Evolutionary conservation across 2,888 invertebrate species (phyloP).

Genomic region (Eulithis testata): DNA sequence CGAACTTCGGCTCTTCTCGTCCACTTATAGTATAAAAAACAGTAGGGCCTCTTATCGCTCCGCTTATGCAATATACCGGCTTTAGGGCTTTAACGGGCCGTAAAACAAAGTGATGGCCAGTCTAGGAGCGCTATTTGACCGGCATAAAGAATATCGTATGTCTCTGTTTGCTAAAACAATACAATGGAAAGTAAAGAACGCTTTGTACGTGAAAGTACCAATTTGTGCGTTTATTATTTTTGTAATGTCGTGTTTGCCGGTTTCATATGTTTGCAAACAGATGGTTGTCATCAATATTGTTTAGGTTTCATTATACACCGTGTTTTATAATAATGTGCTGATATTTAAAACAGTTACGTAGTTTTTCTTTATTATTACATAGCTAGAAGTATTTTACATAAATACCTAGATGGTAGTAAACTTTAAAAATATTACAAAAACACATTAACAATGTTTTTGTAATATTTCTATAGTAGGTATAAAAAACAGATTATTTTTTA

Average conservation of each 20-base stretch:
- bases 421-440: too few relatives aligned
- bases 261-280: slow-evolving; percentile 32
- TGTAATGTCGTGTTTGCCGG: slow-evolving; percentile 27
- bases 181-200: slow-evolving; percentile 41
- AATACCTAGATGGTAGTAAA: too few relatives aligned
- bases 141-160: slow-evolving; percentile 52
- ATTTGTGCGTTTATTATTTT: slow-evolving; percentile 41
- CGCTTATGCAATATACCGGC: background rate
- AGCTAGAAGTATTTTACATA: too few relatives aligned
- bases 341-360: too few relatives aligned
- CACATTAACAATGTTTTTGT: too few relatives aligned
- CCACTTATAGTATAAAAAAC: too few relatives aligned
- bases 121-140: slow-evolving; percentile 45
- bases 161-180: slow-evolving; percentile 55
- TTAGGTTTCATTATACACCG: background rate
- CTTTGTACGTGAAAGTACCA: slow-evolving; percentile 41
- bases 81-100: slow-evolving; percentile 45
- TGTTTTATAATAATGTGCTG: too few relatives aligned
- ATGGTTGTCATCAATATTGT: slow-evolving; percentile 2
- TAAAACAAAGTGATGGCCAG: slow-evolving; percentile 54
- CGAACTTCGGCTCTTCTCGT: too few relatives aligned
- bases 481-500: too few relatives aligned
- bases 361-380: too few relatives aligned
- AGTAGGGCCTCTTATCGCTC: slow-evolving; percentile 16
- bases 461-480: too few relatives aligned